Conservation (phyloP, 2,797 vertebrate genomes). For the Iguana delicatissima region DNA sequence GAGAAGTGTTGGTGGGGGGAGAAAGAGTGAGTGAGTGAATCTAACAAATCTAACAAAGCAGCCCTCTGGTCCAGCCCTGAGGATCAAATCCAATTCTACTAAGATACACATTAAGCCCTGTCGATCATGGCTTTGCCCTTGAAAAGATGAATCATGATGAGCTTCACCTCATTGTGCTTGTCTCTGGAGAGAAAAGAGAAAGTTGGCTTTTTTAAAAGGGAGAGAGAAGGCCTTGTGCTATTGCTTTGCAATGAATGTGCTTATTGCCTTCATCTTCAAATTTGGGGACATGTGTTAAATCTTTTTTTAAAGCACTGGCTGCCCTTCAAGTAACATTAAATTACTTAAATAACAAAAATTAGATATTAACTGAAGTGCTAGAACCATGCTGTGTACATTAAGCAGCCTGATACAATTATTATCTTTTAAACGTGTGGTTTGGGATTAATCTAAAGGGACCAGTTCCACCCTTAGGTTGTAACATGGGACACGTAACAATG, state of each 20-base stretch:
- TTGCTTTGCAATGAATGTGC: conserved; percentile 57
- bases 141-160: conserved; percentile 89
- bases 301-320: conserved; percentile 43
- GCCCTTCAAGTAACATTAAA: conserved; percentile 44
- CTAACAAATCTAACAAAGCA: conserved; percentile 86
- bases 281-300: conserved; percentile 6
- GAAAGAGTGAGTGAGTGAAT: conserved; percentile 78
- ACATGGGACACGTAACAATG: background rate
- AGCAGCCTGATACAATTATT: conserved; percentile 49
- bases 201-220: conserved; percentile 56
- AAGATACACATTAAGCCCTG: conserved; percentile 92
- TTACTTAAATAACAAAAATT: conserved; percentile 42
- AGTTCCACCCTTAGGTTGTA: conserved; percentile 29
- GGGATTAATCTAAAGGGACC: conserved; percentile 29
- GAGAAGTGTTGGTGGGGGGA: conserved; percentile 21
- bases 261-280: conserved; percentile 50
- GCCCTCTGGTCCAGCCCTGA: conserved; percentile 86
- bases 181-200: conserved; percentile 70
- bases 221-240: conserved; percentile 49
- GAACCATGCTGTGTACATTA: conserved; percentile 33
- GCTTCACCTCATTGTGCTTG: conserved; percentile 72
- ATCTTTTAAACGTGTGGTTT: conserved; percentile 43
- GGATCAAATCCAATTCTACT: conserved; percentile 94
- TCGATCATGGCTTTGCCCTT: conserved; percentile 91
- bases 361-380: background rate